Conservation (phyloP, 2,888 invertebrate genomes). For the Cephonodes hylas region DNA sequence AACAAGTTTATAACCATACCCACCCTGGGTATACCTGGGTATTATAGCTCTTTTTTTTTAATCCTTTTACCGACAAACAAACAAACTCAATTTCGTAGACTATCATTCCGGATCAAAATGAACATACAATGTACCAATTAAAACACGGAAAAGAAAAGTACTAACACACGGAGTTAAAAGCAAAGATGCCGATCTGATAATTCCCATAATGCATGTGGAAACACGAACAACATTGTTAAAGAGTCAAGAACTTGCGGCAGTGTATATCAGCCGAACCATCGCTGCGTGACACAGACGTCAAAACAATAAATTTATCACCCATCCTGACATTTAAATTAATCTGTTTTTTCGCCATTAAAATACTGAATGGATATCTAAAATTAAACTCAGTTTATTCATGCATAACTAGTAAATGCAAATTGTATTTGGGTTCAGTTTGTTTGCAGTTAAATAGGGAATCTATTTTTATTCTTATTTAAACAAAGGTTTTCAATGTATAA, state of each 20-base stretch:
- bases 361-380: background rate
- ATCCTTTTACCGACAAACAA: too few relatives aligned
- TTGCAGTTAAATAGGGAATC: background rate
- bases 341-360: background rate
- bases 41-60: too few relatives aligned
- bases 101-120: background rate
- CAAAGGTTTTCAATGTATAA: background rate
- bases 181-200: constrained; percentile 4
- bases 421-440: background rate
- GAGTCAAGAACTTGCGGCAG: background rate
- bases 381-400: constrained; percentile 1
- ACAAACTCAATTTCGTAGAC: background rate
- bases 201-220: constrained; percentile 6
- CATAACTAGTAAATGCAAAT: constrained; percentile 1
- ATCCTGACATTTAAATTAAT: background rate
- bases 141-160: background rate
- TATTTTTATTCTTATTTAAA: background rate
- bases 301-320: constrained; percentile 2
- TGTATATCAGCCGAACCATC: background rate
- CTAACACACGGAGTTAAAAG: background rate
- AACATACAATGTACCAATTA: background rate
- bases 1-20: too few relatives aligned
- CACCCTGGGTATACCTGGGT: too few relatives aligned
- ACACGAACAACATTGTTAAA: background rate
- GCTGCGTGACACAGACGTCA: constrained; percentile 6